Evolutionary conservation across 1,140 invertebrate genomes (phyloP).

Genomic region (Eufriesea mexicana): DNA sequence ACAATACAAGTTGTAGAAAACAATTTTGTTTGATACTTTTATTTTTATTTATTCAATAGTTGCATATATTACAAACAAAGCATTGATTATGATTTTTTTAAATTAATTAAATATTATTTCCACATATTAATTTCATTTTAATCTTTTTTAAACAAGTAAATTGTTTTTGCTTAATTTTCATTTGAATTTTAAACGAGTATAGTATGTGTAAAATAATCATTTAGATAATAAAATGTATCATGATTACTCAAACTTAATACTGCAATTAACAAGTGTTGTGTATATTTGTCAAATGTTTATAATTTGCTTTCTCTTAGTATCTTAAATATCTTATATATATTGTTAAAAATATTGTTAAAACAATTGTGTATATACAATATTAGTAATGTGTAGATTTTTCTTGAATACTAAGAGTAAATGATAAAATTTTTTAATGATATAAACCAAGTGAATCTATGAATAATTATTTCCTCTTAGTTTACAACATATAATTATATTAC

Average conservation of each 20-base stretch:
- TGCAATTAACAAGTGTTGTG: constrained; percentile 4
- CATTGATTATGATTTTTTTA: constrained; percentile 52
- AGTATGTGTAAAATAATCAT: constrained; percentile 22
- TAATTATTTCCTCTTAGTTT: constrained; percentile 41
- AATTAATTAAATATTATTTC: constrained; percentile 32
- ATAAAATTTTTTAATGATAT: constrained; percentile 25
- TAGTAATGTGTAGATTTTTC: constrained; percentile 33
- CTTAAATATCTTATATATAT: constrained; percentile 53
- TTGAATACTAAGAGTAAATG: constrained; percentile 40
- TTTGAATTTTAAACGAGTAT: constrained; percentile 33
- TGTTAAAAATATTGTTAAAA: constrained; percentile 66
- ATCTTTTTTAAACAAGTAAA: constrained; percentile 6
- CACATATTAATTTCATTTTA: constrained; percentile 21
- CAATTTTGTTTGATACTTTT: constrained; percentile 59
- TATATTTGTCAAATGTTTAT: not conserved
- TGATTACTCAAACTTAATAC: constrained; percentile 30
- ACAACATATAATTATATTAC: constrained; percentile 42
- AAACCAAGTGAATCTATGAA: constrained; percentile 22
- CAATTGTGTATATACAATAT: constrained; percentile 67
- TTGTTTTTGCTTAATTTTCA: constrained; percentile 12
- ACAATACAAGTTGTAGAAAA: not conserved
- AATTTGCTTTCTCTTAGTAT: constrained; percentile 41
- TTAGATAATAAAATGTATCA: constrained; percentile 38
- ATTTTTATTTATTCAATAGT: constrained; percentile 71
- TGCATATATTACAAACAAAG: constrained; percentile 71